Conservation (phyloP, 2,113 vertebrate genomes). For the Proteles cristata region DNA sequence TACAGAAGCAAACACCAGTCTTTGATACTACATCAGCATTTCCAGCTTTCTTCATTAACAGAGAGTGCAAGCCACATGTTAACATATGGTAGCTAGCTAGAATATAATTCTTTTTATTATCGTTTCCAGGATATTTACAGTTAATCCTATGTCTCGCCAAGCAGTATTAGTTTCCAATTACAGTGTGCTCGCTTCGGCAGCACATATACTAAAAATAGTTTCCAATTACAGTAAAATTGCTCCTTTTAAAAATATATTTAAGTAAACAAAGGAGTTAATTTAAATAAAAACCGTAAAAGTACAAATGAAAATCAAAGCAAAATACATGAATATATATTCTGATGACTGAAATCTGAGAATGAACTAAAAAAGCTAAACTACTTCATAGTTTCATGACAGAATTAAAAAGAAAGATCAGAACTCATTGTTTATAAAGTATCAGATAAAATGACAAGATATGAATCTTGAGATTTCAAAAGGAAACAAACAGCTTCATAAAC, state of each 20-base stretch:
- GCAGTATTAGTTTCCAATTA: constrained; percentile 31
- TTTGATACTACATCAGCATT: constrained; percentile 7
- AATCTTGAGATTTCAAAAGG: neutral
- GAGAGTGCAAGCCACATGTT: neutral
- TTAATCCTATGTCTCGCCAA: constrained; percentile 6
- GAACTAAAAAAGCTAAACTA: constrained; percentile 34
- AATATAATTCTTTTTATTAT: neutral
- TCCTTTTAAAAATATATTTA: constrained; percentile 34
- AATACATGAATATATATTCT: neutral
- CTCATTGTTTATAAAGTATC: neutral
- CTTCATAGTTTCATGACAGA: constrained; percentile 30
- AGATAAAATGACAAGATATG: constrained; percentile 22
- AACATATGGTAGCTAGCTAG: neutral
- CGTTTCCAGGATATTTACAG: neutral
- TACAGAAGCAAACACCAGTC: neutral
- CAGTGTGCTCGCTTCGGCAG: neutral
- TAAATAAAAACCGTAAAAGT: neutral
- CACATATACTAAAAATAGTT: neutral
- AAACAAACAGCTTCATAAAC: constrained; percentile 12
- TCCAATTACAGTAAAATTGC: neutral
- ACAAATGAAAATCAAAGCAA: neutral
- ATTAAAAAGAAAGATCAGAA: constrained; percentile 2
- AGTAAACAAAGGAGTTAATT: neutral
- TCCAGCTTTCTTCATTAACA: constrained; percentile 42
- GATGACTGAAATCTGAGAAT: constrained; percentile 25